Evolutionary conservation across 2,797 vertebrate species (phyloP).

Genomic region (Furcifer pardalis): DNA sequence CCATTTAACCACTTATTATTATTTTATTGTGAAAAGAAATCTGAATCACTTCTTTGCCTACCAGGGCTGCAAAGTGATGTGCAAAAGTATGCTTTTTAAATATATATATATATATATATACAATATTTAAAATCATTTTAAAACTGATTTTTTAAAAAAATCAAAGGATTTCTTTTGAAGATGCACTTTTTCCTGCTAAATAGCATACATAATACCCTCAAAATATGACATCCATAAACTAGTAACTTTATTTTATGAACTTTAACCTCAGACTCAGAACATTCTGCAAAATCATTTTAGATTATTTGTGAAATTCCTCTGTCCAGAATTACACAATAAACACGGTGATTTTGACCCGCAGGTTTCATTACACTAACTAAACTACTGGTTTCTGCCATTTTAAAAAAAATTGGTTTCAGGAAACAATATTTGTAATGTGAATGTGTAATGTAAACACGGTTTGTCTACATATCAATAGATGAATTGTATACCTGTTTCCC

Average conservation of each 20-base stretch:
- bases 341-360: not conserved
- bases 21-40: no score
- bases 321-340: not conserved
- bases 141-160: no score
- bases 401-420: rapidly evolving
- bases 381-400: not conserved
- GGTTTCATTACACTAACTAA: rapidly evolving
- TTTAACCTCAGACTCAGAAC: not conserved
- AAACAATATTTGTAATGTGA: not conserved
- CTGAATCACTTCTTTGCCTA: no score
- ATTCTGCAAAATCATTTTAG: not conserved
- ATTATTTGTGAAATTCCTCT: not conserved
- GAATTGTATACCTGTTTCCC: conserved; percentile 45
- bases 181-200: not conserved
- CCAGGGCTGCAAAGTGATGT: no score
- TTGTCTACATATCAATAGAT: conserved; percentile 37
- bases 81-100: no score
- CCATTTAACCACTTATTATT: not conserved
- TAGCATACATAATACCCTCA: not conserved
- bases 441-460: conserved; percentile 26
- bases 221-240: not conserved
- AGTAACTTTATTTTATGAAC: not conserved
- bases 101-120: no score
- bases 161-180: not conserved
- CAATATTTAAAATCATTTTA: no score